Percentiles rank a stretch among this genome's conserved stretches.
Conservation (phyloP, 2,888 invertebrate genomes). For the Drosophila meridiana region DNA sequence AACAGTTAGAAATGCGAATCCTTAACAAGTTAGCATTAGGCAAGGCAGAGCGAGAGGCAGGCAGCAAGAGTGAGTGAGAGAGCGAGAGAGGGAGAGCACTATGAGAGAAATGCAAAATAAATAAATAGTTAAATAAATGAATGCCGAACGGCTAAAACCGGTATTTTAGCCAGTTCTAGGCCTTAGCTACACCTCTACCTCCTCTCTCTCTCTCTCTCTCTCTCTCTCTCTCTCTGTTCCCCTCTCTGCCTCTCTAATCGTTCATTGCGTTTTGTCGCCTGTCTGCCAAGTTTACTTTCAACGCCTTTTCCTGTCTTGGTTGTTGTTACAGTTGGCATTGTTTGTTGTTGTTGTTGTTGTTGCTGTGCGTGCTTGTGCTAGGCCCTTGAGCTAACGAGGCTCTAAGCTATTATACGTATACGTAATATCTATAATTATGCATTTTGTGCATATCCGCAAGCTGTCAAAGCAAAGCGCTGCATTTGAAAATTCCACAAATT, state of each 20-base stretch:
- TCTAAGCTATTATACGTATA: slow-evolving; percentile 50
- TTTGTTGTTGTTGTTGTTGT: slow-evolving; percentile 20
- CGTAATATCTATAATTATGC: slow-evolving; percentile 68
- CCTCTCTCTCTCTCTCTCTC: not conserved
- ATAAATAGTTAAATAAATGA: slow-evolving; percentile 63
- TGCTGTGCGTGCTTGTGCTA: slow-evolving; percentile 27
- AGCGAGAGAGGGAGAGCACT: not conserved
- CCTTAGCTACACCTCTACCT: not conserved
- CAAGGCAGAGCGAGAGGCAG: slow-evolving; percentile 22
- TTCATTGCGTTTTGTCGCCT: slow-evolving; percentile 46
- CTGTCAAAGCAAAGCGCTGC: slow-evolving; percentile 16
- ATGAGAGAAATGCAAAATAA: slow-evolving; percentile 50
- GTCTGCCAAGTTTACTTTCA: slow-evolving; percentile 45
- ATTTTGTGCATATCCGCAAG: slow-evolving; percentile 63
- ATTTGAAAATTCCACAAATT: slow-evolving; percentile 35
- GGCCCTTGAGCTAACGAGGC: slow-evolving; percentile 29
- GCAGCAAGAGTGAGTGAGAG: not conserved
- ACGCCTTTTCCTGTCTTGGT: slow-evolving; percentile 50
- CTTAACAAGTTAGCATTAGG: slow-evolving; percentile 34
- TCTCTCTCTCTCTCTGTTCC: not conserved
- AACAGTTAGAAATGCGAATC: slow-evolving; percentile 38
- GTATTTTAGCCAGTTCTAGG: slow-evolving; percentile 47
- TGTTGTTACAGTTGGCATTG: slow-evolving; percentile 25
- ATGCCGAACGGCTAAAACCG: slow-evolving; percentile 47
- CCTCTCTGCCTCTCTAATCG: not conserved